Conservation (phyloP, 37 sponge, comb jelly and placozoan species). For the Axinella damicornis region DNA sequence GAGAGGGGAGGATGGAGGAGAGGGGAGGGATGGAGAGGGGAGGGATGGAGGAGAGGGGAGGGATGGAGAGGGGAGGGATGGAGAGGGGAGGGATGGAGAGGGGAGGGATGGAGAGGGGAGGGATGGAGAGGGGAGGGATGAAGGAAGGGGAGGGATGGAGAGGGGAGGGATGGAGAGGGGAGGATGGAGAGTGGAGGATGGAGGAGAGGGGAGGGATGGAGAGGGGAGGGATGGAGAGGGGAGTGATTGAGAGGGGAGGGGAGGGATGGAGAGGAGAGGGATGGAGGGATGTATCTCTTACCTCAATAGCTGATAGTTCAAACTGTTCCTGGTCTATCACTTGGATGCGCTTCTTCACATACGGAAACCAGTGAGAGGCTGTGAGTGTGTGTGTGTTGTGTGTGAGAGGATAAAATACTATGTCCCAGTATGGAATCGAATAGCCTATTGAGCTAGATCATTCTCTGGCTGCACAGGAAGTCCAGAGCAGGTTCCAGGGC, state of each 20-base stretch:
- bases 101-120: constrained; percentile 19
- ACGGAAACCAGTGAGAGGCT: constrained; percentile 93
- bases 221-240: too few species aligned
- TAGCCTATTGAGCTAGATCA: too few species aligned
- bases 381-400: background rate
- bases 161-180: too few species aligned
- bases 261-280: too few species aligned
- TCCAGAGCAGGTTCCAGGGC: too few species aligned
- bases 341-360: constrained; percentile 86
- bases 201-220: too few species aligned
- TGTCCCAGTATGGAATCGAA: background rate
- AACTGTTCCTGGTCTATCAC: constrained; percentile 68
- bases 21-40: too few species aligned
- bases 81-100: background rate
- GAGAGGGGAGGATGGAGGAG: too few species aligned
- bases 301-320: constrained; percentile 91
- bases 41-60: background rate
- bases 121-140: too few species aligned
- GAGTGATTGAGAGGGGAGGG: too few species aligned
- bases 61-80: background rate
- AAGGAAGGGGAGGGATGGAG: background rate
- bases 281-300: background rate
- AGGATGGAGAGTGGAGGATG: too few species aligned
- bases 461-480: too few species aligned
- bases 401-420: background rate